phyloP scores from a whole-genome alignment of 2,888 invertebrate genomes.

The Bhutanitis thaidina region DNA sequence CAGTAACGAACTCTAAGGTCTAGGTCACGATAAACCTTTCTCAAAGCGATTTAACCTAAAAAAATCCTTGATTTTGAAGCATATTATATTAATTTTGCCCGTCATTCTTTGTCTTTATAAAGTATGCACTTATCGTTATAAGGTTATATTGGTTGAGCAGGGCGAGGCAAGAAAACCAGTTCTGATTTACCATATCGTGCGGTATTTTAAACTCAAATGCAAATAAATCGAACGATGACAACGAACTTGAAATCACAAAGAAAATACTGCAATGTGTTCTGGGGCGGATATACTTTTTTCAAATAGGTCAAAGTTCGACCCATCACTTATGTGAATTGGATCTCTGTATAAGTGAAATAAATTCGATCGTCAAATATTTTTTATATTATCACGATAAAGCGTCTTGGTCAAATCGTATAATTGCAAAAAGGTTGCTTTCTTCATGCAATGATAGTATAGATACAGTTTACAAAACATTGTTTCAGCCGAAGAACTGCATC shows the following conservation, averaged over 20 bases:
- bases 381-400: too few species aligned
- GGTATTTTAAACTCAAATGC: slow-evolving; percentile 70
- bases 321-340: not conserved
- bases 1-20: slow-evolving; percentile 2
- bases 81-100: slow-evolving; percentile 17
- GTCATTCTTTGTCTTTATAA: slow-evolving; percentile 46
- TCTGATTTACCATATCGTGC: slow-evolving; percentile 74
- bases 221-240: slow-evolving; percentile 66
- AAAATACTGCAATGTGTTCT: slow-evolving; percentile 33
- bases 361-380: too few species aligned
- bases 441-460: too few species aligned
- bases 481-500: too few species aligned
- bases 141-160: slow-evolving; percentile 39
- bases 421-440: too few species aligned
- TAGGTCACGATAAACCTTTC: slow-evolving; percentile 10
- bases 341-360: too few species aligned
- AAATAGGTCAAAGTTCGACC: slow-evolving; percentile 14
- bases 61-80: not conserved
- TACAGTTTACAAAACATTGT: too few species aligned
- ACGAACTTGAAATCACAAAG: slow-evolving; percentile 63
- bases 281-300: slow-evolving; percentile 22
- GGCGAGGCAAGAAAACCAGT: slow-evolving; percentile 64
- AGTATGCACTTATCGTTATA: slow-evolving; percentile 30
- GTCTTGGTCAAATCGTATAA: too few species aligned
- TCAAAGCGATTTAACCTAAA: not conserved